Percentiles rank a stretch among this genome's conserved stretches.
These are phyloP conservation scores for Nasonovia ribisnigri DNA, from an alignment of 2,888 invertebrate genomes.

Conservation along the genomic window DNA sequence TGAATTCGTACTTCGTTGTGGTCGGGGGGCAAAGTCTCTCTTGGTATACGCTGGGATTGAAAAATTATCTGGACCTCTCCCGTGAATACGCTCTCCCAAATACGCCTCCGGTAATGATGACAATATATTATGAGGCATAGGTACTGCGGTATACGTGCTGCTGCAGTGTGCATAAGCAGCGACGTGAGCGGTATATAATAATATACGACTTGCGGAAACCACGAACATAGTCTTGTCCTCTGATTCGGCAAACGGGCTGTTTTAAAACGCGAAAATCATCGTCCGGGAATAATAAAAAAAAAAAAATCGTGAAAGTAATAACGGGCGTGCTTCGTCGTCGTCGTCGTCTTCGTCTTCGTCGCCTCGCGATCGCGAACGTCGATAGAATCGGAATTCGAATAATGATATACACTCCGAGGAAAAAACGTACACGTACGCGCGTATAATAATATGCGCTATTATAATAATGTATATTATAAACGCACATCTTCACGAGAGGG, in stretches of 20 bases:
- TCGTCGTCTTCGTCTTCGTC: background rate
- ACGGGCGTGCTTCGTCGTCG: background rate
- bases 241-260: background rate
- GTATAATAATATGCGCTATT: background rate
- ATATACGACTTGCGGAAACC: too few relatives aligned
- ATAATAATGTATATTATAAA: background rate
- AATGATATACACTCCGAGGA: background rate
- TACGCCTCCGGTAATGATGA: too few relatives aligned
- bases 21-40: too few relatives aligned
- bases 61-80: too few relatives aligned
- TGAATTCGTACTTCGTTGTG: too few relatives aligned
- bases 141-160: too few relatives aligned
- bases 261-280: background rate
- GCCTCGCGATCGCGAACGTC: background rate
- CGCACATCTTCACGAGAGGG: slow-evolving; percentile 29
- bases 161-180: too few relatives aligned
- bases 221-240: background rate
- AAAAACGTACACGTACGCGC: background rate
- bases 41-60: too few relatives aligned
- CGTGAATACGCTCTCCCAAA: too few relatives aligned
- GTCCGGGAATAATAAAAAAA: background rate
- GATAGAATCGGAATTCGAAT: slow-evolving; percentile 44
- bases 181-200: too few relatives aligned
- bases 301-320: background rate
- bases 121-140: too few relatives aligned